These are phyloP conservation scores for Edolisoma coerulescens DNA, from an alignment of 2,113 vertebrate genomes.

Conservation along the genomic window DNA sequence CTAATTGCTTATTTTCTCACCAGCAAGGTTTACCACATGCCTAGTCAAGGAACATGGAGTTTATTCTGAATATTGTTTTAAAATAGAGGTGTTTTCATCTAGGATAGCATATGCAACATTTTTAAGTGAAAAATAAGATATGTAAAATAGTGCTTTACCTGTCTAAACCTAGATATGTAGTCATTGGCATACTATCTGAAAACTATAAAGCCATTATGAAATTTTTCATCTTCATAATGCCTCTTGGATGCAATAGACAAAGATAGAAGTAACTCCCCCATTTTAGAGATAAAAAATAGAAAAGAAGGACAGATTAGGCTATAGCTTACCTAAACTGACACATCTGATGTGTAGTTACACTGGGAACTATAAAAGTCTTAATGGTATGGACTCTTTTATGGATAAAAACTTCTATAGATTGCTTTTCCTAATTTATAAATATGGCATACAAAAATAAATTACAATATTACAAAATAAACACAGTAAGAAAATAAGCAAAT, in stretches of 20 bases:
- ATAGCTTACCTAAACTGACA: neutral
- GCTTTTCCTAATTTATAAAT: constrained; percentile 61
- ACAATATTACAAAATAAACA: constrained; percentile 61
- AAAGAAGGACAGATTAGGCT: neutral
- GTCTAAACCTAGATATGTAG: neutral
- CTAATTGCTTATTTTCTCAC: neutral
- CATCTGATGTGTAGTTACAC: neutral
- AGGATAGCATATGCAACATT: neutral
- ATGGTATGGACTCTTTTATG: neutral
- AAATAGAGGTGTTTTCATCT: neutral
- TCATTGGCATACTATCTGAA: neutral
- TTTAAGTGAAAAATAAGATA: neutral
- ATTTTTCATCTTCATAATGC: neutral
- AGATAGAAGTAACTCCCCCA: fast-evolving
- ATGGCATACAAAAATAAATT: constrained; percentile 68
- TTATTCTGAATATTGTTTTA: neutral
- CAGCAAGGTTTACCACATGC: neutral
- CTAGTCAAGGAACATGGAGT: neutral
- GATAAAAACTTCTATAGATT: constrained; percentile 38
- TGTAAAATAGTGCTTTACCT: neutral
- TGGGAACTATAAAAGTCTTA: constrained; percentile 2
- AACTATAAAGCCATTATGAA: neutral
- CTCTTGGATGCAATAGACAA: neutral
- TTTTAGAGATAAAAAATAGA: neutral
- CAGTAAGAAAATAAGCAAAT: constrained; percentile 58